Evolutionary conservation across 2,113 vertebrate genomes (phyloP), one percentile per base, ranked within the genome.

Genomic region (Sorex fumeus): DNA sequence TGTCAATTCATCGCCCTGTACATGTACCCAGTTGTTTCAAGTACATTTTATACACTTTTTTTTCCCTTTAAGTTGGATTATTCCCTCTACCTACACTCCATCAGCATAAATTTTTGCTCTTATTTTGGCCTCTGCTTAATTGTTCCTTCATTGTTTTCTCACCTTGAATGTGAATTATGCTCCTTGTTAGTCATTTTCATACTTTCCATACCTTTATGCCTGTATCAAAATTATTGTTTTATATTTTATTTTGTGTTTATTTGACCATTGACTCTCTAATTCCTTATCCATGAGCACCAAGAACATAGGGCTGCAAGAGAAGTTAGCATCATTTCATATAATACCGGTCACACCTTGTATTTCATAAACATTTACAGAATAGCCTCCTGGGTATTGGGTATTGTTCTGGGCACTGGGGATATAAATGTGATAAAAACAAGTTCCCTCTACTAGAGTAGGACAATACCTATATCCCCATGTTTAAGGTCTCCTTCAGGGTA

Each of bases 281-380:
- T 21, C 3, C 15, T 4, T 28, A 3, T 25, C 57, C 25, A 18
- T 34, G 25, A 53, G 4, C 9, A 34, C 25, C 1, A 0, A 11
- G 25, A 47, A 1, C 0, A 0, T 7, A 62, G 45, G 6, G 45
- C 15, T n/a, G 4, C 1, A 12, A 32, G 21, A 9, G 5, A 1
- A 8, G 34, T 32, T 47, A 60, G 28, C 6, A 11, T 70, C 12
- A 3, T 45, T 80, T 66, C 34, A 69, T 36, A 18, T 32, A 53
- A 27, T 43, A 53, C 11, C 0, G 13, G 25, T 25, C 2, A 15
- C 32, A 75, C n/a, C 32, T 28, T 64, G 13, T 57, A 2, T 86
- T 62, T 25, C 21, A 1, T 64, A 86, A 85, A 47, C 19, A 69
- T 53, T n/a, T 53, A 2, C 8, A 25, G 64, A 62, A 69, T 27